Base-by-base conservation (phyloP, 2,888 invertebrate species). In the Drosophila incognita region DNA sequence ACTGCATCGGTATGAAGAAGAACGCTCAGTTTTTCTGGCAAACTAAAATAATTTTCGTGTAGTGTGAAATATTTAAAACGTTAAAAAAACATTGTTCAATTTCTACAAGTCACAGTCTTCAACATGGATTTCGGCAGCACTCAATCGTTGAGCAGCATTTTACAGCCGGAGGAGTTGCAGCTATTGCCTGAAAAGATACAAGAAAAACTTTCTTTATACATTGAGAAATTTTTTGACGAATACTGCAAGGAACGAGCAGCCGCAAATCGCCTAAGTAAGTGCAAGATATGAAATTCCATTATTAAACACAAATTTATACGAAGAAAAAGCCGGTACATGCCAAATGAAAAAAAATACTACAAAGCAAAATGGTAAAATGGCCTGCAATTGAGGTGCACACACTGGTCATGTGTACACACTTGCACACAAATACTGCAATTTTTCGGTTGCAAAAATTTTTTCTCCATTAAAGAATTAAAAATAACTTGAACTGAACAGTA, bases 201-300 rank as follows among this genome's bases (percentile, higher is more conserved):
- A 60, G 62, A 31, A 53, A 85, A 85, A 57, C 58, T 85, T 56
- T 64, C 89, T 7, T 65, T 67, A 7, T 87, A 71, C 64, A 70
- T 85, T 36, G 67, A 74, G 35, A 62, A 79, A 24, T 85, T 84
- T 64, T 66, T 75, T 4, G 74, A 83, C 53, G 85, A 85, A 68
- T 89, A 82, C 42, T 83, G 76, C 18, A 74, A 69, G 35, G 21
- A 65, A 7, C 36, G 66, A 13, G 51, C 62, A 15, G 60, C 51
- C 10, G 68, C 79, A 27, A 76, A 79, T 62, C 89, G 85, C 0
- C 35, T 87, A 29, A 65, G 85, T 85, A 74, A 81, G 87, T 80
- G 15, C 10, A 38, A 38, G 0, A 53, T 31, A 27, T 46, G 2
- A 11, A 29, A n/a, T 29, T 1, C 0, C 18, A n/a, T 54, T 52